Evolutionary conservation across 1,140 invertebrate species (phyloP), one percentile per base, ranked within the genome.

Genomic region (Acyrthosiphon pisum): DNA sequence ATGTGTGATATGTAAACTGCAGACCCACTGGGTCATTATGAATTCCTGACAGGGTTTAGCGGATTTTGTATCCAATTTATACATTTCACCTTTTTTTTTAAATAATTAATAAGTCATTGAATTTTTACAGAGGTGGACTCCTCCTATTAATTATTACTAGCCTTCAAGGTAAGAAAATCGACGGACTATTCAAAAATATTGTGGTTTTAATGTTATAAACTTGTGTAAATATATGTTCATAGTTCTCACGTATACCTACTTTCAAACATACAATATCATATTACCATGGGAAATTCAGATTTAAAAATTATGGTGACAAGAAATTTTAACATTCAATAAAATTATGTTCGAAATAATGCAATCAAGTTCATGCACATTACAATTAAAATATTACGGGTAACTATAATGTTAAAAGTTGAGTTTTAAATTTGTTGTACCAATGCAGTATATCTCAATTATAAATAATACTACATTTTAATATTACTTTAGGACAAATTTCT

Each of bases 61-160:
- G 30, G 60, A 68, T n/a, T 68, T 68, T 76, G 30, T 76, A 76
- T 76, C 60, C 60, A 76, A 76, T 76, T n/a, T 76, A 76, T 76
- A 76, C 60, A 30, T 6, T 20, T 76, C 4, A 76, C 60, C 60
- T 76, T 76, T 76, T n/a, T 68, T 76, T 76, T 76, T 76, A 18
- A 76, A 76, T 76, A 76, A 76, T 76, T 18, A 76, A 76, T 76
- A 20, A 76, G 7, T 11, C 14, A n/a, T 14, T n/a, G 30, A 18
- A 68, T 68, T 68, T 68, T n/a, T n/a, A 68, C 60, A n/a, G 6
- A n/a, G 4, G 60, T 76, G 6, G n/a, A 14, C 30, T 76, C 60
- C 30, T n/a, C 60, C 30, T n/a, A 6, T 76, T 76, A n/a, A n/a
- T 76, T n/a, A 76, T 76, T 76, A 18, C 30, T 76, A 76, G 14